Evolutionary conservation across 1,140 invertebrate genomes (phyloP).

Genomic region (Neocloeon triangulifer): DNA sequence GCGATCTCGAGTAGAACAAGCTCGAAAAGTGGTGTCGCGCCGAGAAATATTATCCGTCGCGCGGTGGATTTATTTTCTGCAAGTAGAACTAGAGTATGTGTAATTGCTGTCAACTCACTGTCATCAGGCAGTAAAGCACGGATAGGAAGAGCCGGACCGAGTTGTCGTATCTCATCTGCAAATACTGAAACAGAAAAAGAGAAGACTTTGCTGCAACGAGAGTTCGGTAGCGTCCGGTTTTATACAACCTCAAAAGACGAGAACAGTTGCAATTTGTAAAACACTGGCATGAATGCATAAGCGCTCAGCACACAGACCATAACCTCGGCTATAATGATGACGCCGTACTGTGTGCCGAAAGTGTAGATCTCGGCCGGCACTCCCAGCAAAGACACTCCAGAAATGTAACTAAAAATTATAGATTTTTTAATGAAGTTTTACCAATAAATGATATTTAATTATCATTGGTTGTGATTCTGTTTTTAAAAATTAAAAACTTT

Average conservation of each 20-base stretch:
- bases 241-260: constrained; percentile 4
- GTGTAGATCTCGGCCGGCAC: constrained; percentile 25
- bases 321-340: constrained; percentile 14
- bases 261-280: constrained; percentile 15
- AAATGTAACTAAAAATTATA: constrained; percentile 25
- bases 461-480: too few relatives aligned
- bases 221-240: too few relatives aligned
- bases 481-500: too few relatives aligned
- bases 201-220: too few relatives aligned
- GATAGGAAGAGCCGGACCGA: constrained; percentile 14
- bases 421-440: too few relatives aligned
- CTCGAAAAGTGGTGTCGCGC: too few relatives aligned
- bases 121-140: constrained; percentile 15
- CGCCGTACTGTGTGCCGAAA: constrained; percentile 16
- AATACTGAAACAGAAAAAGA: constrained; percentile 17
- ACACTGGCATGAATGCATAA: constrained; percentile 26
- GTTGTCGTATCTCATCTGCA: constrained; percentile 17
- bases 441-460: too few relatives aligned
- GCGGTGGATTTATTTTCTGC: too few relatives aligned
- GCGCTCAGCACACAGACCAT: constrained; percentile 18
- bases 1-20: too few relatives aligned
- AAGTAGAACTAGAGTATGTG: too few relatives aligned
- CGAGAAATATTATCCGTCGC: too few relatives aligned
- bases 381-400: constrained; percentile 25
- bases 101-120: constrained; percentile 13